phyloP scores from a whole-genome alignment of 2,888 invertebrate genomes.

The Agrotis ipsilon region DNA sequence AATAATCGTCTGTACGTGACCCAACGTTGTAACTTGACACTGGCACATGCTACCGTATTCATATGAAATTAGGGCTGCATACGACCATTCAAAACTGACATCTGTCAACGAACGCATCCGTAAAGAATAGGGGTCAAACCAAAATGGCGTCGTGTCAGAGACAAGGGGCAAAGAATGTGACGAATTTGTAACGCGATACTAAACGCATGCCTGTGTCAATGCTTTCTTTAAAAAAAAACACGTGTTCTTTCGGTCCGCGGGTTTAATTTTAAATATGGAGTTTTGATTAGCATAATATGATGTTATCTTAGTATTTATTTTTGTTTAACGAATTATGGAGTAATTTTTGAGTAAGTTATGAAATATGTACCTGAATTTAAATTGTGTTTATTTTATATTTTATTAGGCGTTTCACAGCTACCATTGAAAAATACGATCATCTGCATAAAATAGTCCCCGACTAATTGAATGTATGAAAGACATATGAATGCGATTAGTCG shows the following conservation, averaged over 20 bases:
- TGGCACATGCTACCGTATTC: constrained; percentile 78
- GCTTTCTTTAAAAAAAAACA: constrained; percentile 78
- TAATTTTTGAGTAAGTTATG: constrained; percentile 12
- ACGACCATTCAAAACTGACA: constrained; percentile 59
- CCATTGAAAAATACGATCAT: constrained; percentile 40
- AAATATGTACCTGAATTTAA: background rate
- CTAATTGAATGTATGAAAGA: constrained; percentile 58
- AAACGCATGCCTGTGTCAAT: constrained; percentile 79
- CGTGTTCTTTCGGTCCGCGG: constrained; percentile 67
- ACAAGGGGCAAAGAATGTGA: constrained; percentile 73
- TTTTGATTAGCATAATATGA: constrained; percentile 58
- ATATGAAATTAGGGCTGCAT: constrained; percentile 75
- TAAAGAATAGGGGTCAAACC: constrained; percentile 62
- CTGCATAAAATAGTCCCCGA: constrained; percentile 38
- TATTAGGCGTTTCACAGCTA: constrained; percentile 27
- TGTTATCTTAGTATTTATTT: constrained; percentile 60
- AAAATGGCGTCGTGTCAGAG: constrained; percentile 47
- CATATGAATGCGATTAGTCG: constrained; percentile 53
- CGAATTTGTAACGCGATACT: constrained; percentile 83
- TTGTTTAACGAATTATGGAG: constrained; percentile 48
- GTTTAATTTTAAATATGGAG: constrained; percentile 64
- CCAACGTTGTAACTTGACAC: constrained; percentile 79
- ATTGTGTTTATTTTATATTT: constrained; percentile 22
- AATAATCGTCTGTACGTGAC: constrained; percentile 73
- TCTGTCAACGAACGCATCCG: constrained; percentile 45